Evolutionary conservation across 2,797 vertebrate genomes (phyloP).

Genomic region (Menidia menidia): DNA sequence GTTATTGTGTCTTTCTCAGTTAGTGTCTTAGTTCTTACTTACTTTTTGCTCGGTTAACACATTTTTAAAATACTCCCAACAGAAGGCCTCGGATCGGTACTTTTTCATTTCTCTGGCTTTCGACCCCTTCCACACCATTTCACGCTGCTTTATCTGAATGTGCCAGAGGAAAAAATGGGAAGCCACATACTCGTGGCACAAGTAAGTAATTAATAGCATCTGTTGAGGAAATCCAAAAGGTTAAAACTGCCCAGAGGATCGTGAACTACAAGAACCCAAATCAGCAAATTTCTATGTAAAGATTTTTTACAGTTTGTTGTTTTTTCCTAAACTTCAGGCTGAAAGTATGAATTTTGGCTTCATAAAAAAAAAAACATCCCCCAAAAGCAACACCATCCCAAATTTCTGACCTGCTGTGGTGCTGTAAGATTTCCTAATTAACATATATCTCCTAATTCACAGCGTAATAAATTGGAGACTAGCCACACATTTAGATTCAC

Average conservation of each 20-base stretch:
- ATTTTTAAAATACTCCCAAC: neutral
- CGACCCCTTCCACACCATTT: neutral
- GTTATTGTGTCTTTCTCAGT: neutral
- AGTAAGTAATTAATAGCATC: neutral
- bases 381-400: conserved; percentile 1
- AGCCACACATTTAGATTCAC: conserved; percentile 12
- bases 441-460: conserved; percentile 1
- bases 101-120: neutral
- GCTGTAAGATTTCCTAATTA: neutral
- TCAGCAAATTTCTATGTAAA: too few relatives aligned
- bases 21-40: conserved; percentile 4
- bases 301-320: neutral
- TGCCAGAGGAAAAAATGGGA: neutral
- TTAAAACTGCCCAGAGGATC: neutral
- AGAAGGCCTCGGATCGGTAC: neutral
- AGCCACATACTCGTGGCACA: neutral
- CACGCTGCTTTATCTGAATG: neutral
- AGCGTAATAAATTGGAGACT: conserved; percentile 8
- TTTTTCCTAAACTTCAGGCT: neutral
- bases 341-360: conserved; percentile 6
- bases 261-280: too few relatives aligned
- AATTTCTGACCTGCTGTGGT: neutral
- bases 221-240: neutral
- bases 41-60: neutral
- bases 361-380: neutral